Conservation (phyloP, 2,888 invertebrate species). For the Phlogophora meticulosa region DNA sequence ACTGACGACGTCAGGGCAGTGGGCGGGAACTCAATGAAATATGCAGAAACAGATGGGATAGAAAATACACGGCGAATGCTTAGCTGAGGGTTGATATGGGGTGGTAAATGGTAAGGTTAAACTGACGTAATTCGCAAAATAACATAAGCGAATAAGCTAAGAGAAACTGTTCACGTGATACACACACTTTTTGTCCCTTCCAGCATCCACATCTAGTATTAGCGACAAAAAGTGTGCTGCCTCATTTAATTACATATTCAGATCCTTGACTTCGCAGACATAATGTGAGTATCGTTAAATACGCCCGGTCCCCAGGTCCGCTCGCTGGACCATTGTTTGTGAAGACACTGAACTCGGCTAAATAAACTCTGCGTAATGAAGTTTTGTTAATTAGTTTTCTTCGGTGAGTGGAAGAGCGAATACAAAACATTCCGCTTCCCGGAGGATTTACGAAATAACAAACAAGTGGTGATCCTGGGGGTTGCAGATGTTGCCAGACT, state of each 20-base stretch:
- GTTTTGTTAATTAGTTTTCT: constrained; percentile 70
- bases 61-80: constrained; percentile 21
- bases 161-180: neutral
- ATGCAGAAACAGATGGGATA: constrained; percentile 1
- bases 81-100: neutral
- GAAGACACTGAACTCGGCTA: constrained; percentile 52
- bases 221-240: neutral
- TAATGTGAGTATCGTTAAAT: constrained; percentile 9
- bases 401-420: constrained; percentile 53
- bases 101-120: neutral
- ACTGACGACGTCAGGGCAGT: constrained; percentile 33
- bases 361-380: constrained; percentile 65
- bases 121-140: neutral
- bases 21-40: constrained; percentile 8
- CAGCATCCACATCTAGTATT: neutral
- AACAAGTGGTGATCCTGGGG: constrained; percentile 46
- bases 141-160: neutral
- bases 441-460: constrained; percentile 54
- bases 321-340: constrained; percentile 50
- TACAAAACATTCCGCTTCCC: constrained; percentile 57
- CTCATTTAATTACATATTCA: neutral
- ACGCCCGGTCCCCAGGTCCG: constrained; percentile 22
- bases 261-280: no score
- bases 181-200: neutral
- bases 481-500: constrained; percentile 45